phyloP scores from a whole-genome alignment of 2,113 vertebrate species.

The Motacilla tschutschensis region DNA sequence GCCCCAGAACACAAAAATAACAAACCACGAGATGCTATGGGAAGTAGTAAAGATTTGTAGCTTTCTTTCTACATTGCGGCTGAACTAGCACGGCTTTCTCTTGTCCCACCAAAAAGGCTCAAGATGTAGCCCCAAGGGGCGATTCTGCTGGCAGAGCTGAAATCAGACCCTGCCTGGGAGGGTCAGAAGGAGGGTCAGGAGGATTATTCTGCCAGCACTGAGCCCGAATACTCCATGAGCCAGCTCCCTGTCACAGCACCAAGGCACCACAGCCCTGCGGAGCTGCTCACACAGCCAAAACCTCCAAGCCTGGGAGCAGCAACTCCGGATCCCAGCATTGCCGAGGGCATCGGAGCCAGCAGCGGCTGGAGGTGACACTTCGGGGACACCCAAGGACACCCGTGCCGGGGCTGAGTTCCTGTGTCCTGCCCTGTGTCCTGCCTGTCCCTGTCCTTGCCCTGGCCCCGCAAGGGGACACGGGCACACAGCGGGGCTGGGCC shows the following conservation, averaged over 20 bases:
- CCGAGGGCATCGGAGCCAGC: neutral
- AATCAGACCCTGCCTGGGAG: neutral
- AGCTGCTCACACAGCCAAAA: neutral
- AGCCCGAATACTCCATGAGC: neutral
- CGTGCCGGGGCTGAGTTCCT: rapidly evolving
- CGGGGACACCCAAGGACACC: neutral
- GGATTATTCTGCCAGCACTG: neutral
- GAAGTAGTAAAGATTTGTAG: neutral
- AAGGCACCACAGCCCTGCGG: neutral
- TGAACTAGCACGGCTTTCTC: neutral
- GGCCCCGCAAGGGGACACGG: rapidly evolving
- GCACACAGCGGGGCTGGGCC: neutral
- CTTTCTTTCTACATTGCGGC: neutral
- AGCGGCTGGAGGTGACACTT: neutral
- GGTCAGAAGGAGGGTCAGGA: neutral
- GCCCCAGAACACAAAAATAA: neutral
- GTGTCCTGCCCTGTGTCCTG: too few relatives aligned
- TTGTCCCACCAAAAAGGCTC: neutral
- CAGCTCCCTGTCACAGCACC: neutral
- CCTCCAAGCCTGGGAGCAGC: neutral
- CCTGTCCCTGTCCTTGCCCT: too few relatives aligned
- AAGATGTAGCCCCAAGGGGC: neutral
- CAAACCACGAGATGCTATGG: rapidly evolving
- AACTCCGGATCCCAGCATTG: rapidly evolving
- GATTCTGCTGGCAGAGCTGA: neutral